A percentile compares a stretch with the other conserved stretches of the same genome.
These are phyloP conservation scores for Clarias batrachus DNA, from an alignment of 2,113 vertebrate species.

Conservation along the genomic window DNA sequence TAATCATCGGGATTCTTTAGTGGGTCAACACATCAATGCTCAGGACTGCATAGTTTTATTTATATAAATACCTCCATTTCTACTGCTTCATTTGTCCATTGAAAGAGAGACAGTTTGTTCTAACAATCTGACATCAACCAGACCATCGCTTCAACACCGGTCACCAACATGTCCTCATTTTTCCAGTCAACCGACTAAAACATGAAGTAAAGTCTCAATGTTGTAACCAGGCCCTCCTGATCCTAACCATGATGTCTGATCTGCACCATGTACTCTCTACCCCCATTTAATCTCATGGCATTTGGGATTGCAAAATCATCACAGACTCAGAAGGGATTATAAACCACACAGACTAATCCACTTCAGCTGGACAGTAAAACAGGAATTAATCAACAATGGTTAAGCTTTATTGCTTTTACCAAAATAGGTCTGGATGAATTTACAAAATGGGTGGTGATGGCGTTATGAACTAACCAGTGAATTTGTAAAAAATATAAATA, in stretches of 20 bases:
- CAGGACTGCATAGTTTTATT: neutral
- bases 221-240: constrained; percentile 20
- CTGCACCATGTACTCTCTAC: constrained; percentile 10
- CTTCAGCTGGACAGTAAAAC: constrained; percentile 32
- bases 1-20: constrained; percentile 48
- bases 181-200: constrained; percentile 27
- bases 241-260: constrained; percentile 34
- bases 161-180: constrained; percentile 23
- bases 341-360: constrained; percentile 46
- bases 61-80: constrained; percentile 1
- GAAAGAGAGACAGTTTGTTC: neutral
- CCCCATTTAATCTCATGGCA: constrained; percentile 44
- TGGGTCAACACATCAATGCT: constrained; percentile 44
- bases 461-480: neutral
- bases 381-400: constrained; percentile 47
- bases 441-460: constrained; percentile 18
- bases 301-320: constrained; percentile 42
- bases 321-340: constrained; percentile 49
- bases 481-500: neutral
- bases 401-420: constrained; percentile 23
- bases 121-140: constrained; percentile 35
- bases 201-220: constrained; percentile 7
- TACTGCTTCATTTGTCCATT: neutral
- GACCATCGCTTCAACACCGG: constrained; percentile 13
- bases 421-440: neutral